Evolutionary conservation across 1,140 invertebrate species (phyloP), one percentile per base, ranked within the genome.

Genomic region (Drosophila busckii): DNA sequence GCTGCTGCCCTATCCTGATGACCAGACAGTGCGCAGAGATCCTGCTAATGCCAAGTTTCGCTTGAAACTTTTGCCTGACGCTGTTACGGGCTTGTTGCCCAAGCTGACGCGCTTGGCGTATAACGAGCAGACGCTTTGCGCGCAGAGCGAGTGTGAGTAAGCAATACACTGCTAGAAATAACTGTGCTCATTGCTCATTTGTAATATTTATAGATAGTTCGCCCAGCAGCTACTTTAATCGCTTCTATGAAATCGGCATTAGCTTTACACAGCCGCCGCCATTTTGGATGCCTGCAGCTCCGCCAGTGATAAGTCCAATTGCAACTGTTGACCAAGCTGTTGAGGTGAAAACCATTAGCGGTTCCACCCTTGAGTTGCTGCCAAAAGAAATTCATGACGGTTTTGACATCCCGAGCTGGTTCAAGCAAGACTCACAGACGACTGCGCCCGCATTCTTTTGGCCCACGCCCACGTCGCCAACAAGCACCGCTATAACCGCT

Each of bases 1-100:
- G 1, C 1, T 80, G 3, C 17, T n/a, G 8, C 73, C 73, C 5
- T 50, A 80, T 61, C 75, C 75, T 4, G 60, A 82, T 29, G 60
- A 66, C 10, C 13, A 4, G 0, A 12, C 60, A 0, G 23, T 32
- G 0, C 42, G 44, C 0, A 9, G 3, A 1, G 26, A 19, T 5
- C n/a, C 3, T 8, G 34, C 4, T 1, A 7, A 12, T 0, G 48
- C 29, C 0, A 63, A 26, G 5, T 80, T 75, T 23, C 75, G 75
- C 0, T 4, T 80, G 1, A 19, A 9, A 8, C 48, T 80, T 1
- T 26, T 13, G 7, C 38, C 64, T 8, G 55, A 54, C 29, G 26
- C 13, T 1, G 4, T 3, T 19, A 26, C 10, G 0, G 31, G 42
- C 3, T 1, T 61, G 12, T 44, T 76, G 29, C 75, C 75, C 7